Evolutionary conservation across 2,797 vertebrate species (phyloP).

Genomic region (Typhlichthys eigenmanni): DNA sequence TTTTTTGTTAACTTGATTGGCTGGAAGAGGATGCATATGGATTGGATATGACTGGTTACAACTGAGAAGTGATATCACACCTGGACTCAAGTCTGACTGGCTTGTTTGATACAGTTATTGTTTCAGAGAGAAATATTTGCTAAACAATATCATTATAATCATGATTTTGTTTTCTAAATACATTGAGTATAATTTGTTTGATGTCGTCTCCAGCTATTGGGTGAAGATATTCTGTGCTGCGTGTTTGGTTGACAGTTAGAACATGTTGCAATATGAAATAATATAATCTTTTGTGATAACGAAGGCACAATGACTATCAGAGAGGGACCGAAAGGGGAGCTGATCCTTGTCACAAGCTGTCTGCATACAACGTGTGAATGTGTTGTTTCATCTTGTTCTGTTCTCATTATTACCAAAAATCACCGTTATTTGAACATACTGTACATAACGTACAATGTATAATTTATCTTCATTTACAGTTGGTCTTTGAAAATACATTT

Average conservation of each 20-base stretch:
- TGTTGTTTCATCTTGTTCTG: constrained; percentile 24
- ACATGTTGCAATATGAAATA: background rate
- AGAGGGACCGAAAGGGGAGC: background rate
- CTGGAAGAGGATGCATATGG: no score
- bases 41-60: no score
- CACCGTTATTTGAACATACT: constrained; percentile 2
- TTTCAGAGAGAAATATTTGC: no score
- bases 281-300: background rate
- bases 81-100: no score
- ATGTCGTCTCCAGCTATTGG: background rate
- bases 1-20: no score
- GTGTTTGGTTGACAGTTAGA: background rate
- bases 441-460: constrained; percentile 15
- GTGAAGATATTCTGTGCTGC: background rate
- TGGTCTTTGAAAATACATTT: constrained; percentile 5
- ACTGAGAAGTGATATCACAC: no score
- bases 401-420: constrained; percentile 6
- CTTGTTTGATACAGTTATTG: no score
- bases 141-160: background rate
- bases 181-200: background rate
- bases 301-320: background rate
- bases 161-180: background rate
- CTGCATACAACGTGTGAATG: constrained; percentile 14
- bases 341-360: background rate
- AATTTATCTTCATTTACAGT: constrained; percentile 7